Base-by-base conservation (phyloP, 2,113 vertebrate genomes). In the Chaetodon trifascialis region DNA sequence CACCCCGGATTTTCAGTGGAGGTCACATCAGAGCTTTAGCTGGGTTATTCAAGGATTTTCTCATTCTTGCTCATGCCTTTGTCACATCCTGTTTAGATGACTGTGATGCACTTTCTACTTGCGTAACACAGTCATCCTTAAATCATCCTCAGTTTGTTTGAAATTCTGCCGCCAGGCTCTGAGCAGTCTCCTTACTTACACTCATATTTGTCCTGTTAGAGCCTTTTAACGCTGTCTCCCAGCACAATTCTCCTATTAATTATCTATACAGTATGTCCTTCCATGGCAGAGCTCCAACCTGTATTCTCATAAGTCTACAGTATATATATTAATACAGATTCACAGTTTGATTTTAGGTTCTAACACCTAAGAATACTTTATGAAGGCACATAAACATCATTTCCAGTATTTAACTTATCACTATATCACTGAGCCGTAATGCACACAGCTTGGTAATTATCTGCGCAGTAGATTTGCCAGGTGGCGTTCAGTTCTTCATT, bases 51-150 rank as follows among this genome's bases (percentile, higher is more conserved):
- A 59, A 66, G 65, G 71, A 64, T 67, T 64, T 62, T 76, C 44
- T 76, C 63, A 76, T 65, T 82, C 55, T 36, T 66, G 46, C 69
- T 78, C 73, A 79, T 69, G 68, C 65, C n/a, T 79, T 81, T 79
- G 77, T 86, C 78, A 86, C 71, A 76, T 73, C 73, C 63, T 69
- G 80, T 84, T 88, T 76, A 73, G 19, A 70, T 90, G 66, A 73
- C 65, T 79, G 36, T 81, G 73, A 85, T 73, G 56, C 60, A 72
- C 62, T 68, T 72, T 55, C 15, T 65, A 21, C 68, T 81, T 79
- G 38, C 36, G 14, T 64, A 70, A 73, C 67, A 69, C 64, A 65
- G 47, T 71, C 77, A 68, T 59, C 72, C 69, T 70, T 56, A 66
- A 70, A 76, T 82, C 52, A 47, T 84, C 25, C 52, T 58, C 64